phyloP scores from a whole-genome alignment of 1,140 invertebrate species.

The Wasmannia auropunctata region DNA sequence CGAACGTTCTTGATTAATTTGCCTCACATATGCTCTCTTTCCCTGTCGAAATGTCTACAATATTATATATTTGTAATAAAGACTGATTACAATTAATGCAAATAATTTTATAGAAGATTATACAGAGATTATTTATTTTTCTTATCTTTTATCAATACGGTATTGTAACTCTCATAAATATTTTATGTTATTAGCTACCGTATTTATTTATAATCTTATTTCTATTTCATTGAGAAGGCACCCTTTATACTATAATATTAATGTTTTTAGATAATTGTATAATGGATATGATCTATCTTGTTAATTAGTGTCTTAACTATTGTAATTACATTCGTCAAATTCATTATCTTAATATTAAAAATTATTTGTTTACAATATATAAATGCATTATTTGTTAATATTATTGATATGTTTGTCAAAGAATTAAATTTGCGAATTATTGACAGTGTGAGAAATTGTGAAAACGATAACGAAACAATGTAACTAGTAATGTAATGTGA shows the following conservation, averaged over 20 bases:
- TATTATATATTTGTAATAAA: constrained; percentile 44
- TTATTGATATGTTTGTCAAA: constrained; percentile 20
- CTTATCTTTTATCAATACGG: neutral
- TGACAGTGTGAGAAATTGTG: constrained; percentile 16
- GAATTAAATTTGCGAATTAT: neutral
- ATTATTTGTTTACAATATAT: neutral
- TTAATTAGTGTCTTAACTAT: constrained; percentile 16
- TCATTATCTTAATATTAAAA: neutral
- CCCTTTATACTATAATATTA: constrained; percentile 28
- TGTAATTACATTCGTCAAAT: neutral
- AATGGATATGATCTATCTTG: neutral
- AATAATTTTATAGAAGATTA: constrained; percentile 55
- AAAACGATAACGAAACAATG: neutral
- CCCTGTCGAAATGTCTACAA: constrained; percentile 7
- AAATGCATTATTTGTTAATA: constrained; percentile 9
- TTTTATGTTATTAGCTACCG: constrained; percentile 44
- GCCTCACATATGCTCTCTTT: neutral
- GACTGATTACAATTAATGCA: constrained; percentile 51
- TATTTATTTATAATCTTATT: constrained; percentile 29
- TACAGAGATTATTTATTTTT: constrained; percentile 48
- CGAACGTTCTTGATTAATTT: constrained; percentile 17
- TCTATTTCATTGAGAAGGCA: constrained; percentile 56
- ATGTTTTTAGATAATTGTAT: neutral
- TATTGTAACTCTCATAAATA: constrained; percentile 35
- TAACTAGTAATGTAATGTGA: neutral